A percentile compares a stretch with the other conserved stretches of the same genome.
Conservation (phyloP, 2,113 vertebrate genomes). For the Amia ocellicauda region DNA sequence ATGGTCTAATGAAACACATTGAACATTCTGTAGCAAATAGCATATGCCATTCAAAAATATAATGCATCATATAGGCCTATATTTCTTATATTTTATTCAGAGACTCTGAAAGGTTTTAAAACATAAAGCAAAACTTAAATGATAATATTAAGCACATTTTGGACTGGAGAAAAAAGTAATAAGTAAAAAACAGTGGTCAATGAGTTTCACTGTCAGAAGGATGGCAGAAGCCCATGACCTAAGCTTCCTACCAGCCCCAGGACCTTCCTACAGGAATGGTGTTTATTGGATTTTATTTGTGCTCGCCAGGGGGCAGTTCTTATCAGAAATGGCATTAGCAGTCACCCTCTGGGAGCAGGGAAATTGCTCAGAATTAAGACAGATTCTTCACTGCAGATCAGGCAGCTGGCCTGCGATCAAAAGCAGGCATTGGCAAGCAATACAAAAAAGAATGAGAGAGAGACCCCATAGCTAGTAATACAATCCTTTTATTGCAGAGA, state of each 20-base stretch:
- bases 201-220: neutral
- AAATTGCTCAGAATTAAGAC: conserved; percentile 53
- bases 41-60: too few species aligned
- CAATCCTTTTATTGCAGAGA: neutral
- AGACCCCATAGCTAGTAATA: too few species aligned
- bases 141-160: too few species aligned
- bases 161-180: too few species aligned
- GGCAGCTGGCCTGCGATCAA: conserved; percentile 23
- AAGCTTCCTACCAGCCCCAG: neutral
- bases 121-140: too few species aligned
- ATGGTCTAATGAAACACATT: too few species aligned
- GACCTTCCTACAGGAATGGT: neutral
- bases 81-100: too few species aligned
- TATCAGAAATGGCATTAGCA: conserved; percentile 39
- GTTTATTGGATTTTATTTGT: conserved; percentile 3
- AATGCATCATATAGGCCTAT: too few species aligned
- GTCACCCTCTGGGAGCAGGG: conserved; percentile 36
- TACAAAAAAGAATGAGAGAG: conserved; percentile 24
- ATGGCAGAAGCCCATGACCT: neutral
- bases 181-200: too few species aligned
- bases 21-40: too few species aligned
- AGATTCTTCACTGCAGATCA: neutral
- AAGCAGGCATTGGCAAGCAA: conserved; percentile 6
- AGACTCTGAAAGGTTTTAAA: too few species aligned
- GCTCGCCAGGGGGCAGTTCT: conserved; percentile 30